Base-by-base conservation (phyloP, 1,140 invertebrate species). In the Drosophila pachea region DNA sequence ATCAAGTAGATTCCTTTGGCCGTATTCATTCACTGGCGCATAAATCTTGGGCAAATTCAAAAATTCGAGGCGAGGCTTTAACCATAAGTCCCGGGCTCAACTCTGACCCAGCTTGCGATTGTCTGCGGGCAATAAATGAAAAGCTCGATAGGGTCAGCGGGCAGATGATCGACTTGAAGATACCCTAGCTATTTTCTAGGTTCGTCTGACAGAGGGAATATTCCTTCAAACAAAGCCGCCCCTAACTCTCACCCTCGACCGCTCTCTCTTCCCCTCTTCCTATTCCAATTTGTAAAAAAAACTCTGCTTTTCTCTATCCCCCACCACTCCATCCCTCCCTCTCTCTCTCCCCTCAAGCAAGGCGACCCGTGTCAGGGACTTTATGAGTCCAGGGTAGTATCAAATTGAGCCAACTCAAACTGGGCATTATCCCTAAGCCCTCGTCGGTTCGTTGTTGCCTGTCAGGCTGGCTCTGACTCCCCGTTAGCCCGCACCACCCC, bases 21-120 rank as follows among this genome's bases (percentile, higher is more conserved):
- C 12, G 22, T 12, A 50, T 58, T 6, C 16, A 11, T 47, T 14
- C 16, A 22, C 14, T 45, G 16, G 12, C 47, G 53, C 61, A 69
- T 69, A 69, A 69, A 69, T 65, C 67, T 64, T 56, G 47, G 54
- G 22, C 48, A 58, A 55, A 65, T 69, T 65, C 67, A 58, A 65
- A 65, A 65, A 65, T 69, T 69, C 32, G 61, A 36, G 61, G 61
- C 67, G 55, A 47, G 22, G 67, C 53, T 65, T 69, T 52, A 69
- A 58, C 53, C 52, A 49, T 65, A 69, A 69, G 53, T 58, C 53
- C 36, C 12, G 36, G 47, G 67, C 67, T 69, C 47, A 69, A 69
- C 61, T 65, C 56, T 69, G 65, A 69, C 67, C 67, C 67, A 65
- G 45, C 65, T 47, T 32, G 16, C 47, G 47, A 56, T 53, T 63